These are phyloP conservation scores for Epirrhoe tristata DNA, from an alignment of 2,888 invertebrate species.

Conservation along the genomic window DNA sequence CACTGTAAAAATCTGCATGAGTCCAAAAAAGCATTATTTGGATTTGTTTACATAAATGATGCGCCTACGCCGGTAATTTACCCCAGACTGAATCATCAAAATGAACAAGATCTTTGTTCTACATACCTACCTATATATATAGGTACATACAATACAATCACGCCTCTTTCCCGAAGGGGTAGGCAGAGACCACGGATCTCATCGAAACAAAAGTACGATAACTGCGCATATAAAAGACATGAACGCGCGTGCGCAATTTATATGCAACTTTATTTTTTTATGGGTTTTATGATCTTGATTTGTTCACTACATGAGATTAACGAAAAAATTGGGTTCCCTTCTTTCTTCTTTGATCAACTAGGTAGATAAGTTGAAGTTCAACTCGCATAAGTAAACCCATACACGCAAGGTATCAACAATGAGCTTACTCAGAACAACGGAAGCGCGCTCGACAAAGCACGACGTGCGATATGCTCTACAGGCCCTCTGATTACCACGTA, in stretches of 20 bases:
- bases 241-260: no score
- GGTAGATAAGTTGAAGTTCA: neutral
- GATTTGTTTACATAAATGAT: conserved; percentile 10
- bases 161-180: no score
- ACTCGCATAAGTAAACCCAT: neutral
- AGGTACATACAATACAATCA: no score
- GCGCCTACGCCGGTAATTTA: conserved; percentile 19
- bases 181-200: no score
- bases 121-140: no score
- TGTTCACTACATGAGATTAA: no score
- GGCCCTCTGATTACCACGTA: conserved; percentile 36
- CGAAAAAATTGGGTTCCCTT: no score
- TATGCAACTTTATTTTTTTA: no score
- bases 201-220: no score
- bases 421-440: conserved; percentile 47
- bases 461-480: conserved; percentile 67
- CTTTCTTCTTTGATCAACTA: no score
- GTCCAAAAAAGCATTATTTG: neutral
- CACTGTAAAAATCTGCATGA: conserved; percentile 4
- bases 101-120: conserved; percentile 7
- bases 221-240: conserved; percentile 1
- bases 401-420: conserved; percentile 1
- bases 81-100: conserved; percentile 22
- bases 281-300: no score
- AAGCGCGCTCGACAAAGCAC: conserved; percentile 66